Evolutionary conservation across 64 coral and sea anemone species (phyloP).

Genomic region (Montipora efflorescens): DNA sequence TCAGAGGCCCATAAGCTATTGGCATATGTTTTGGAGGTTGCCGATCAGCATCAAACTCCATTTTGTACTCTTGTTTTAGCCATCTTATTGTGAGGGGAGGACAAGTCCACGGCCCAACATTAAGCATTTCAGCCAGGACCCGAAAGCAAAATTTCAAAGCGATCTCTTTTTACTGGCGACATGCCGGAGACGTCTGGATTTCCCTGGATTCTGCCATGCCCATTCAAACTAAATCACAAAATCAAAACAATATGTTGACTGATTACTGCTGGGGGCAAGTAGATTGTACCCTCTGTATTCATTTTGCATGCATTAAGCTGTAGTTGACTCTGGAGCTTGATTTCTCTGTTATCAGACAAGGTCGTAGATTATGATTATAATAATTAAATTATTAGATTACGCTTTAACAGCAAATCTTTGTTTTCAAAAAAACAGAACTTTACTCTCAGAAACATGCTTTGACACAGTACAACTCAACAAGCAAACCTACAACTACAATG

Average conservation of each 20-base stretch:
- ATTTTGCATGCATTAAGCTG: too few relatives aligned
- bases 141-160: conserved; percentile 70
- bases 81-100: conserved; percentile 89
- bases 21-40: conserved; percentile 92
- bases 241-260: not conserved
- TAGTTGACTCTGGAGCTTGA: too few relatives aligned
- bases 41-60: conserved; percentile 82
- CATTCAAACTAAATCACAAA: conserved; percentile 80
- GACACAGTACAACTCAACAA: too few relatives aligned
- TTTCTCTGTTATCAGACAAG: too few relatives aligned
- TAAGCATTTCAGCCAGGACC: conserved; percentile 87
- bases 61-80: conserved; percentile 83
- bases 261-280: too few relatives aligned
- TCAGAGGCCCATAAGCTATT: conserved; percentile 79
- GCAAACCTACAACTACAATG: too few relatives aligned
- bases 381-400: too few relatives aligned
- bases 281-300: too few relatives aligned
- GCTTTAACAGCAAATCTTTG: too few relatives aligned
- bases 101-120: conserved; percentile 93
- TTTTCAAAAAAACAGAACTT: too few relatives aligned
- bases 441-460: too few relatives aligned
- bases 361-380: too few relatives aligned
- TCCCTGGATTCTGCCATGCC: conserved; percentile 93
- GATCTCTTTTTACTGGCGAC: conserved; percentile 81
- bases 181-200: conserved; percentile 78